A percentile compares a stretch with the other conserved stretches of the same genome.
phyloP scores from a whole-genome alignment of 2,888 invertebrate genomes.

The Heliconius erato region DNA sequence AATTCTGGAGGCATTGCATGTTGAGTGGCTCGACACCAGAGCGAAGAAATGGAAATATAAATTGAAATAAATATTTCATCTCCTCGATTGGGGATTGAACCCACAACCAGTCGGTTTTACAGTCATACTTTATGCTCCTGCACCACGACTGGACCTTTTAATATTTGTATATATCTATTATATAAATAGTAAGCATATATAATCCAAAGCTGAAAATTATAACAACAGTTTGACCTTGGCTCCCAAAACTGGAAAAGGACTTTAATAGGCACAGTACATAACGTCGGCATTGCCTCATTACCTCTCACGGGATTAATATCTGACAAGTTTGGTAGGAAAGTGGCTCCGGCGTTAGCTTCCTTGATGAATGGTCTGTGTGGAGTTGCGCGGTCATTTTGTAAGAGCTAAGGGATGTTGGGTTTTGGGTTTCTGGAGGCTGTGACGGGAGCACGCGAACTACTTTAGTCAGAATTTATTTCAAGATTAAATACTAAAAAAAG shows the following conservation, averaged over 20 bases:
- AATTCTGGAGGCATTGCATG: too few species aligned
- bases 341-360: slow-evolving; percentile 77
- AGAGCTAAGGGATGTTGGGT: slow-evolving; percentile 72
- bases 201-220: slow-evolving; percentile 40
- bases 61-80: too few species aligned
- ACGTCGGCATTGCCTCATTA: slow-evolving; percentile 87
- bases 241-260: slow-evolving; percentile 88
- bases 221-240: slow-evolving; percentile 82
- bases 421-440: slow-evolving; percentile 77
- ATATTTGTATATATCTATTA: too few species aligned
- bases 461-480: too few species aligned
- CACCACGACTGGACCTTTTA: too few species aligned
- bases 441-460: slow-evolving; percentile 12
- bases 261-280: slow-evolving; percentile 88
- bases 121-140: too few species aligned
- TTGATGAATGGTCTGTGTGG: slow-evolving; percentile 72
- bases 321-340: slow-evolving; percentile 87
- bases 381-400: slow-evolving; percentile 75
- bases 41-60: too few species aligned
- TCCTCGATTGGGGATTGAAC: too few species aligned
- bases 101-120: too few species aligned
- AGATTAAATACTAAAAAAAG: too few species aligned
- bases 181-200: not conserved
- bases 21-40: too few species aligned
- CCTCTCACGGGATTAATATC: slow-evolving; percentile 87